phyloP scores from a whole-genome alignment of 23 tunicate species.

The Oikopleura albicans region DNA sequence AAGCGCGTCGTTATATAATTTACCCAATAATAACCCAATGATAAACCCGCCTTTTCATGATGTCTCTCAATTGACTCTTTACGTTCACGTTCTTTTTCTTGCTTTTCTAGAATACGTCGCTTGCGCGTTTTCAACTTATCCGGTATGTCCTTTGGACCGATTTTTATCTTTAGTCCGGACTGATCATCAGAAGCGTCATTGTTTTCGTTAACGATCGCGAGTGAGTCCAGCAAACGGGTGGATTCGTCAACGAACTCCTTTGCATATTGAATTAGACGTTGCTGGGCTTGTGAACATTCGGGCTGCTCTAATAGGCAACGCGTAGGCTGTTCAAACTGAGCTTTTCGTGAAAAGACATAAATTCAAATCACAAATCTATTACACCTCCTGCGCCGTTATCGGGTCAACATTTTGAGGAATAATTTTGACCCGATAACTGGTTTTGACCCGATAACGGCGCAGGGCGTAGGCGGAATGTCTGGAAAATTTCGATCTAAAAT shows the following conservation, averaged over 20 bases:
- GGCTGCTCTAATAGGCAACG: background rate
- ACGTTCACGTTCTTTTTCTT: background rate
- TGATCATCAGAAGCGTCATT: background rate
- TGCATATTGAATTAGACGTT: background rate
- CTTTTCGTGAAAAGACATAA: too few relatives aligned
- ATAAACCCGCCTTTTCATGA: conserved; percentile 6
- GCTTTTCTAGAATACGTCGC: background rate
- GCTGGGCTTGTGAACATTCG: background rate
- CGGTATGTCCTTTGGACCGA: background rate
- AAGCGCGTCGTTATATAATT: too few relatives aligned
- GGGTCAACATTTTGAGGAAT: too few relatives aligned
- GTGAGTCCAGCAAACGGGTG: background rate
- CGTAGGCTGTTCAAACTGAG: too few relatives aligned
- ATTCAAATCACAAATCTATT: too few relatives aligned
- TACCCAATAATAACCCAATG: too few relatives aligned
- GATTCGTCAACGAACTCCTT: background rate
- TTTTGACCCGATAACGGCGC: too few relatives aligned
- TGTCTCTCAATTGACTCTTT: background rate
- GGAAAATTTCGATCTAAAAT: too few relatives aligned
- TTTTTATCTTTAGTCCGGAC: too few relatives aligned
- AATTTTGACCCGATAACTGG: too few relatives aligned
- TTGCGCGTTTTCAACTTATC: background rate
- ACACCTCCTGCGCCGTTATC: too few relatives aligned
- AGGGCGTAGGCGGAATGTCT: too few relatives aligned
- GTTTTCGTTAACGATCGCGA: background rate